Percentiles rank a stretch among this genome's conserved stretches.
Conservation (phyloP, 2,113 vertebrate species). For the Uropsilus gracilis region DNA sequence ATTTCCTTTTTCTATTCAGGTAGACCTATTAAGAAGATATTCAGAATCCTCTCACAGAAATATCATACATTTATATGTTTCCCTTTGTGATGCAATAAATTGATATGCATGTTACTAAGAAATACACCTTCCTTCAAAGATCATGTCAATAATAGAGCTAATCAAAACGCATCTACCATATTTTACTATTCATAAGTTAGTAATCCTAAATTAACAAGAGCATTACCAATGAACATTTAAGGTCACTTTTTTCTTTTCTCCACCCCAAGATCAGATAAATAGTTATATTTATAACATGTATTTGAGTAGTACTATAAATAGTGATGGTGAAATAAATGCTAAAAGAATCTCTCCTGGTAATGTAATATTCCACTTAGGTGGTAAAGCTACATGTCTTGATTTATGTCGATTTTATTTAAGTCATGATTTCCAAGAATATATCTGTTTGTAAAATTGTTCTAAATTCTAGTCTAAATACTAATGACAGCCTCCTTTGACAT, state of each 20-base stretch:
- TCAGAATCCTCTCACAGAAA: not conserved
- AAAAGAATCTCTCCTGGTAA: not conserved
- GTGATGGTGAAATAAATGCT: too few relatives aligned
- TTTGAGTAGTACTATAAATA: conserved; percentile 10
- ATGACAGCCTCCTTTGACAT: conserved; percentile 63
- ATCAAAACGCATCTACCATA: conserved; percentile 25
- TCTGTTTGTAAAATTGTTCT: not conserved
- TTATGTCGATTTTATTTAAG: not conserved
- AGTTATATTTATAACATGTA: not conserved
- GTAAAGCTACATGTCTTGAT: not conserved
- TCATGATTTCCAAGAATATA: not conserved
- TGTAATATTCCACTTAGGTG: not conserved
- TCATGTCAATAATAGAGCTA: not conserved
- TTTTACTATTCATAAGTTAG: not conserved
- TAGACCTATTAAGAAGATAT: not conserved
- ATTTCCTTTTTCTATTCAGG: not conserved
- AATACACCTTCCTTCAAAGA: not conserved
- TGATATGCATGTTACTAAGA: not conserved
- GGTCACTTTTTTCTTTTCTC: not conserved
- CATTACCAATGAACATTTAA: not conserved
- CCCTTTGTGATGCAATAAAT: too few relatives aligned
- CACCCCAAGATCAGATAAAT: not conserved
- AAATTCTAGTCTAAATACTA: conserved; percentile 28
- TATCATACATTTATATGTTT: not conserved
- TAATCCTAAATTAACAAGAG: not conserved